These are phyloP conservation scores for Sminthurides aquaticus DNA, from an alignment of 2,888 invertebrate genomes.

Conservation along the genomic window DNA sequence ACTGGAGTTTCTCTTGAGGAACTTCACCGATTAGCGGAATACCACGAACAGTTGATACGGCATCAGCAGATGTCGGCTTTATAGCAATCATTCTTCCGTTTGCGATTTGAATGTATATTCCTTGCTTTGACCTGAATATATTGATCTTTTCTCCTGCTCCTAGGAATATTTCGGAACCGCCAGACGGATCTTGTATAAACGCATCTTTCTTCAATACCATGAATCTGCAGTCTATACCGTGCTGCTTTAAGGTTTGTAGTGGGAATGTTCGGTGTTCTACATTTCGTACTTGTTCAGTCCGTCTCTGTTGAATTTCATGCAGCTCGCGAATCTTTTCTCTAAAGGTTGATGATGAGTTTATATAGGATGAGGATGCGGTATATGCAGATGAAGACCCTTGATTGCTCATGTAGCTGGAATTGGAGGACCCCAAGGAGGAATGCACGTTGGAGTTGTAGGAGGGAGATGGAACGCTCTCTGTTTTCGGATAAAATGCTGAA, in stretches of 20 bases:
- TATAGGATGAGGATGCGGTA: too few relatives aligned
- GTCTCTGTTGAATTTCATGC: constrained; percentile 10
- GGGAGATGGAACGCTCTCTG: background rate
- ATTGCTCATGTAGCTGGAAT: too few relatives aligned
- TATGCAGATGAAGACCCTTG: too few relatives aligned
- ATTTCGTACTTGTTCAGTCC: background rate
- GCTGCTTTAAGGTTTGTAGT: constrained; percentile 27
- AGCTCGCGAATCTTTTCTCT: constrained; percentile 3
- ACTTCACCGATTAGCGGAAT: constrained; percentile 30
- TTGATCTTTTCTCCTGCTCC: constrained; percentile 91
- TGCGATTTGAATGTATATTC: constrained; percentile 89
- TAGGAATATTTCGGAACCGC: constrained; percentile 47
- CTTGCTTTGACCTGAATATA: constrained; percentile 89
- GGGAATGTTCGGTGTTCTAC: constrained; percentile 5
- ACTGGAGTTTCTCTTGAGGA: constrained; percentile 31
- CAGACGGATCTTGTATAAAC: constrained; percentile 34
- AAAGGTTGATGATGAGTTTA: constrained; percentile 13
- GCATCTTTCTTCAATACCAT: constrained; percentile 37
- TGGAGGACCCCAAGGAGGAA: too few relatives aligned
- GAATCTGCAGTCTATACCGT: constrained; percentile 12
- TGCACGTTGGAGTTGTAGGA: too few relatives aligned
- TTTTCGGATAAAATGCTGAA: background rate
- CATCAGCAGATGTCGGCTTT: constrained; percentile 17
- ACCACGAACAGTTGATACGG: constrained; percentile 24
- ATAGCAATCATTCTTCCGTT: constrained; percentile 93